Conservation (phyloP, 2,797 vertebrate species). For the Spea hammondii region DNA sequence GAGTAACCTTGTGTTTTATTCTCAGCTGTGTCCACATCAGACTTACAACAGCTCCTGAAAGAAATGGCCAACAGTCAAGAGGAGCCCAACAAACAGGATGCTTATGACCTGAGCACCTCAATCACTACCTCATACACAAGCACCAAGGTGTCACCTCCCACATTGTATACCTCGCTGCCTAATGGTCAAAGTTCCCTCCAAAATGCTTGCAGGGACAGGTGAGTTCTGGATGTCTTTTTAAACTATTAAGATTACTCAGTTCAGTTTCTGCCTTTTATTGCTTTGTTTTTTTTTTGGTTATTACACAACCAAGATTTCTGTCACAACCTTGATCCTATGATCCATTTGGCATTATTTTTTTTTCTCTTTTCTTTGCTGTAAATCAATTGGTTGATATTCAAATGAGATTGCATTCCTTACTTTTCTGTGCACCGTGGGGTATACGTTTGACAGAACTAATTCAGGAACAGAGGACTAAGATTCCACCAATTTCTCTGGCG, state of each 20-base stretch:
- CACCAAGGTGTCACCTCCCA: slow-evolving; percentile 90
- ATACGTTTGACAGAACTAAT: too few relatives aligned
- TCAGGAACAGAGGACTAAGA: too few relatives aligned
- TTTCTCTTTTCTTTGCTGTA: too few relatives aligned
- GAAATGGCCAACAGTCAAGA: slow-evolving; percentile 88
- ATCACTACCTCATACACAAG: slow-evolving; percentile 96
- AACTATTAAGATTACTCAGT: not conserved
- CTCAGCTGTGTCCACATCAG: slow-evolving; percentile 91
- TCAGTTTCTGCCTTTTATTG: too few relatives aligned
- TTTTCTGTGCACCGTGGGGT: too few relatives aligned
- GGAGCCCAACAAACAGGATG: slow-evolving; percentile 91
- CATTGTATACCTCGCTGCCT: slow-evolving; percentile 88
- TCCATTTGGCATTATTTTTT: too few relatives aligned
- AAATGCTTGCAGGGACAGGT: slow-evolving; percentile 98
- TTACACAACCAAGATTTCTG: too few relatives aligned
- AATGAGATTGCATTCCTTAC: too few relatives aligned
- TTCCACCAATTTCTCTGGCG: too few relatives aligned
- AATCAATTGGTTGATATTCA: too few relatives aligned
- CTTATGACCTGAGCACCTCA: slow-evolving; percentile 93
- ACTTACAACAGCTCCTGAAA: slow-evolving; percentile 98
- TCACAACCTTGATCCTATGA: too few relatives aligned
- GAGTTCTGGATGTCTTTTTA: slow-evolving; percentile 16
- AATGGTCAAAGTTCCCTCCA: slow-evolving; percentile 93
- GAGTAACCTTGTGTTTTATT: not conserved
- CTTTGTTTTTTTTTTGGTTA: too few relatives aligned